Conservation (phyloP, 2,888 invertebrate genomes). For the Lutraria lutraria region DNA sequence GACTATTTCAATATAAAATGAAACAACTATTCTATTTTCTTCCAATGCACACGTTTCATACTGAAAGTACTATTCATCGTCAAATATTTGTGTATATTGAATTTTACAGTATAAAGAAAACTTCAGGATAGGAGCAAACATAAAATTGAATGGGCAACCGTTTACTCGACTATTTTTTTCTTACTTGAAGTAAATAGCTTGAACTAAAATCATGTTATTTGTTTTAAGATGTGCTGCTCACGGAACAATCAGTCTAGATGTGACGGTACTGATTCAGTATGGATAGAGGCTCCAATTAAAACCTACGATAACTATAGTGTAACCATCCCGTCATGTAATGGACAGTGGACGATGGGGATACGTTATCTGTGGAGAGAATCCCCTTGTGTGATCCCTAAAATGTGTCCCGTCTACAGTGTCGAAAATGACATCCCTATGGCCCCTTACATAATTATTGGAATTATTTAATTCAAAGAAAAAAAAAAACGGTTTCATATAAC, state of each 20-base stretch:
- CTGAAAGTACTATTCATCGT: too few species aligned
- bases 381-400: slow-evolving; percentile 75
- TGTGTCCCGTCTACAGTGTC: slow-evolving; percentile 74
- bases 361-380: slow-evolving; percentile 78
- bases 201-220: background rate
- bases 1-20: too few species aligned
- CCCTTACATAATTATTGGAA: slow-evolving; percentile 65
- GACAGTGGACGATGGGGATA: slow-evolving; percentile 67
- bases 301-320: slow-evolving; percentile 55
- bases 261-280: slow-evolving; percentile 62
- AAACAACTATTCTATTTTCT: too few species aligned
- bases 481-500: too few species aligned
- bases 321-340: slow-evolving; percentile 65
- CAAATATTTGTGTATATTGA: too few species aligned
- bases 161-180: too few species aligned
- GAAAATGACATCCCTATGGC: slow-evolving; percentile 74
- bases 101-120: too few species aligned
- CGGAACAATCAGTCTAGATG: slow-evolving; percentile 64
- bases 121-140: too few species aligned
- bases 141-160: too few species aligned
- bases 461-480: slow-evolving; percentile 34
- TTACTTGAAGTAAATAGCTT: too few species aligned
- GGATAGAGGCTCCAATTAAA: slow-evolving; percentile 73
- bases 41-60: too few species aligned
- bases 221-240: slow-evolving; percentile 68